Evolutionary conservation across 1,140 invertebrate genomes (phyloP).

Genomic region (Diprion similis): DNA sequence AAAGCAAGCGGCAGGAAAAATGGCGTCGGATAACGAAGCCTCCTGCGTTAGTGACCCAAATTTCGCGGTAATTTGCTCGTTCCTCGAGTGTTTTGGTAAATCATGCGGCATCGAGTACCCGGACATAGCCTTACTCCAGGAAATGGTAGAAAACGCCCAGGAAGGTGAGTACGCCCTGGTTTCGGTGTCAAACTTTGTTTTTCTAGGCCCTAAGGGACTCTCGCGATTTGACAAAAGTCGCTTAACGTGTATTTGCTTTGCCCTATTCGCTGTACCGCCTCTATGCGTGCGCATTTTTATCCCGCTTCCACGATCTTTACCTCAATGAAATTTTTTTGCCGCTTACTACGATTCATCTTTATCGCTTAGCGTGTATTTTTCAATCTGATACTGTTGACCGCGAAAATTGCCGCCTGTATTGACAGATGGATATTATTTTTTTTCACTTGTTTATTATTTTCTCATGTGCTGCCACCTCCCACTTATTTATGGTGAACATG

Average conservation of each 20-base stretch:
- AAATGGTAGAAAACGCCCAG: conserved; percentile 86
- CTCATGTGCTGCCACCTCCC: conserved; percentile 40
- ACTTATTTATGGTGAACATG: conserved; percentile 38
- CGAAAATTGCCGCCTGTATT: conserved; percentile 27
- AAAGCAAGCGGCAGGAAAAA: conserved; percentile 62
- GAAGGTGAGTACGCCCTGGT: conserved; percentile 71
- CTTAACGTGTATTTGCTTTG: conserved; percentile 13
- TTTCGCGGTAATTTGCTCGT: conserved; percentile 94
- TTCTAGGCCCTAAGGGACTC: background rate
- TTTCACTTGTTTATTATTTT: conserved; percentile 36
- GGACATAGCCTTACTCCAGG: conserved; percentile 82
- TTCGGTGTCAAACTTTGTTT: conserved; percentile 1
- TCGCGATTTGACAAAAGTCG: conserved; percentile 16
- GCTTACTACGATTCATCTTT: too few relatives aligned
- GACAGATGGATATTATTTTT: conserved; percentile 35
- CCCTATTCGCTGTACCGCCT: too few relatives aligned
- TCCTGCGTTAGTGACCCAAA: conserved; percentile 92
- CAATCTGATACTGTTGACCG: too few relatives aligned
- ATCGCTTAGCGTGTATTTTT: too few relatives aligned
- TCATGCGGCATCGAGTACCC: conserved; percentile 78
- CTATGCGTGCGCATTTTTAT: too few relatives aligned
- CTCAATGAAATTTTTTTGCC: too few relatives aligned
- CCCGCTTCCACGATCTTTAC: too few relatives aligned
- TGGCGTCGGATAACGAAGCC: conserved; percentile 85
- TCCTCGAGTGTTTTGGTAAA: conserved; percentile 87